phyloP scores from a whole-genome alignment of 2,113 vertebrate genomes.

The Amblyopsis rosae region DNA sequence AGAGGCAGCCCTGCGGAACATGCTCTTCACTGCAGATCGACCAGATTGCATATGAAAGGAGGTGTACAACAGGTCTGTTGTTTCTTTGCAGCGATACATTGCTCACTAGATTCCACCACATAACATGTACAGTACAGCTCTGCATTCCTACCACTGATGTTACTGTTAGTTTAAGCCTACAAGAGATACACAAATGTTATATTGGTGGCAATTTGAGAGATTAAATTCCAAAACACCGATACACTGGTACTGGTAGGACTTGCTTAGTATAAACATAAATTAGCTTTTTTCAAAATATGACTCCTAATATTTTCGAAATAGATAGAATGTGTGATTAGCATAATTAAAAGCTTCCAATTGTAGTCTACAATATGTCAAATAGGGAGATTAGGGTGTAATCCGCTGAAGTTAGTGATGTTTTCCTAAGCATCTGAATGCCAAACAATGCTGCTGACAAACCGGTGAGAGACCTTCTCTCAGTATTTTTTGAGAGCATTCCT shows the following conservation, averaged over 20 bases:
- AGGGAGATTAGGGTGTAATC: constrained; percentile 44
- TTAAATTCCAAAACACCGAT: too few species aligned
- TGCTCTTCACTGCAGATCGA: constrained; percentile 68
- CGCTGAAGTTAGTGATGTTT: constrained; percentile 43
- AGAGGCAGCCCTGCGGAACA: constrained; percentile 66
- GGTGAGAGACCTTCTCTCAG: constrained; percentile 30
- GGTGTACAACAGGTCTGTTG: constrained; percentile 65
- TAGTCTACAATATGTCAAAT: constrained; percentile 35
- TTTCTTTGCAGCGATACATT: constrained; percentile 55
- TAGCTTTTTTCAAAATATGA: too few species aligned
- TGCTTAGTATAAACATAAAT: too few species aligned
- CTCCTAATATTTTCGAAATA: too few species aligned
- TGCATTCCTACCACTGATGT: constrained; percentile 32
- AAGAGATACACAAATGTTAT: too few species aligned
- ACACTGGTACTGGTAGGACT: background rate
- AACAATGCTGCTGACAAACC: constrained; percentile 31
- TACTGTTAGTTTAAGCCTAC: background rate
- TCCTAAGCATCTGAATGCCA: constrained; percentile 43
- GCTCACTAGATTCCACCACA: constrained; percentile 59
- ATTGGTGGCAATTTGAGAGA: too few species aligned
- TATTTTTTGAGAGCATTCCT: constrained; percentile 47
- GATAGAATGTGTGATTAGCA: too few species aligned
- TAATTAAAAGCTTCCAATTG: too few species aligned
- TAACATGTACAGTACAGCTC: constrained; percentile 14
- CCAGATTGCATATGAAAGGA: constrained; percentile 69